phyloP scores from a whole-genome alignment of 2,888 invertebrate species.

The Chironomus tentans region DNA sequence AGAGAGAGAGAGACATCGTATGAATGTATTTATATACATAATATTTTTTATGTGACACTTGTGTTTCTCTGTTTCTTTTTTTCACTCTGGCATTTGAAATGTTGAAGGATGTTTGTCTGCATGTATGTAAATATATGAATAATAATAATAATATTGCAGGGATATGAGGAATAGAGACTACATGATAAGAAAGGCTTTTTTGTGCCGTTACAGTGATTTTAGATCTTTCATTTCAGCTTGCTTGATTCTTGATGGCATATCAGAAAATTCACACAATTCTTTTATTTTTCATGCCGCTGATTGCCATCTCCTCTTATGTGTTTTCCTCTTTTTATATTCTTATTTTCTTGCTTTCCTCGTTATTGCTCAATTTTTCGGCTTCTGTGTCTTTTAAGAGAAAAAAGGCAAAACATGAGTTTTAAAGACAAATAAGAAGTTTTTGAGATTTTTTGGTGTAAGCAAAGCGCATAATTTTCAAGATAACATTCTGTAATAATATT shows the following conservation, averaged over 20 bases:
- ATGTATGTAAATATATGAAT: not conserved
- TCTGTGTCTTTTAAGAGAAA: no score
- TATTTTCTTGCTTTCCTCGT: not conserved
- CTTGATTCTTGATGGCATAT: no score
- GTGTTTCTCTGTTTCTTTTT: no score
- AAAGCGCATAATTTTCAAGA: no score
- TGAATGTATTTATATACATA: not conserved
- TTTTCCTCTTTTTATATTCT: not conserved
- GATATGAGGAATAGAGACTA: not conserved
- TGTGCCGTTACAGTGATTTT: no score
- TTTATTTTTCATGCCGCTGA: not conserved
- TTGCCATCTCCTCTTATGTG: not conserved
- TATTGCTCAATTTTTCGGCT: no score
- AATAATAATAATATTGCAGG: not conserved
- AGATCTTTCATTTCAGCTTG: no score
- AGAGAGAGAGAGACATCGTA: not conserved
- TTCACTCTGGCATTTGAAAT: not conserved
- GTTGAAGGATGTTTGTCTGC: not conserved
- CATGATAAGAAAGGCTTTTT: not conserved
- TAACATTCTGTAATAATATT: no score
- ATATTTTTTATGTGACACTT: slow-evolving; percentile 22
- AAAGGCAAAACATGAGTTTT: no score
- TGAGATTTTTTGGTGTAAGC: no score
- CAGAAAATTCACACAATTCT: no score
- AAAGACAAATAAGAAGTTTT: no score